Base-by-base conservation (phyloP, 2,888 invertebrate species). In the Aphrophora alni region DNA sequence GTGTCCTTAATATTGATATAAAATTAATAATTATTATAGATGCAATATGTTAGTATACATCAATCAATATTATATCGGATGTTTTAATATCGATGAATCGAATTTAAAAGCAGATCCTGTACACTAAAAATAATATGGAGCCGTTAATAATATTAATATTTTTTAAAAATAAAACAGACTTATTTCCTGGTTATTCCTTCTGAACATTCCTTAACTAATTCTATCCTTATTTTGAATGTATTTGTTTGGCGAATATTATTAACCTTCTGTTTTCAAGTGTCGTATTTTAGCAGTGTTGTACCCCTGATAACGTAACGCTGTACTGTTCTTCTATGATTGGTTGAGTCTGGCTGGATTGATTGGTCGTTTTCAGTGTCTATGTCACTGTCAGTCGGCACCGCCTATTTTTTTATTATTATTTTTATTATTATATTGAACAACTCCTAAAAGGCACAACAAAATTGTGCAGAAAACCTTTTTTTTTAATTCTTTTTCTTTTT, bases 211-310 rank as follows among this genome's bases (percentile, higher is more conserved):
- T 21, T 21, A n/a, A n/a, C 59, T 21, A 59, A 21, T 59, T 8
- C 8, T 33, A 5, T 28, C 78, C 78, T 21, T 59, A 38, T 73
- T 73, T 73, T 78, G 78, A 78, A 78, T 78, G 78, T 78, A 78
- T 78, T 73, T 78, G 78, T 78, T 73, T 78, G 78, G 78, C 78
- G 78, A 78, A 21, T 28, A 77, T 44, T 21, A 59, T 71, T 77
- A 77, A 73, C 78, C 78, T 73, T 24, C 59, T 59, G 59, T n/a
- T 28, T 59, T 78, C 78, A 72, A 73, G 72, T 78, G 78, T 78
- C 78, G 78, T 78, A 59, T 21, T 59, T 78, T 78, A 78, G 78
- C 78, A 77, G 28, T 78, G 78, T 78, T 78, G 78, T 78, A 78
- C 27, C 73, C 38, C 38, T 78, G 78, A 73, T 59, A 73, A 51